These are phyloP conservation scores for Adrianichthys oophorus DNA, from an alignment of 2,797 vertebrate genomes.

Conservation along the genomic window DNA sequence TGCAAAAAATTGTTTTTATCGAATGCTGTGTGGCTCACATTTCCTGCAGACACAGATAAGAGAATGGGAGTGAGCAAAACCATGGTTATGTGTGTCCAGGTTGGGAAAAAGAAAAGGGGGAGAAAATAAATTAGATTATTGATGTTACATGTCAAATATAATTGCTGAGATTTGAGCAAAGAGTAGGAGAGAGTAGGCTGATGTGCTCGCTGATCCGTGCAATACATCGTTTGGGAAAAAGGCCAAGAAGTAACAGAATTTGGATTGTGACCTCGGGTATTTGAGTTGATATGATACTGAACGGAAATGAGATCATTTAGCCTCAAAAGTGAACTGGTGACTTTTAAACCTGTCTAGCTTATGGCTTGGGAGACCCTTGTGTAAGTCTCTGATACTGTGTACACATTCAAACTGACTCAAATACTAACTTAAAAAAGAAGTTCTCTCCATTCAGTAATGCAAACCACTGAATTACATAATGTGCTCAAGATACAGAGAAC, in stretches of 20 bases:
- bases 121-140: constrained; percentile 84
- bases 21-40: constrained; percentile 79
- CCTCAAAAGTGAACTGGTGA: constrained; percentile 36
- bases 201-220: constrained; percentile 74
- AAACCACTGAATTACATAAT: constrained; percentile 15
- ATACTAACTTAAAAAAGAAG: too few species aligned
- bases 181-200: constrained; percentile 75
- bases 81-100: constrained; percentile 26
- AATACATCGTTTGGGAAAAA: constrained; percentile 64
- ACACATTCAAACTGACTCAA: too few species aligned
- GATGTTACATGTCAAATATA: constrained; percentile 88
- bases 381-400: too few species aligned
- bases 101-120: constrained; percentile 21
- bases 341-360: constrained; percentile 35
- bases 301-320: constrained; percentile 27
- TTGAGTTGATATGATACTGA: constrained; percentile 18
- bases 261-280: constrained; percentile 53
- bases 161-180: constrained; percentile 86
- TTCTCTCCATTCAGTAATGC: constrained; percentile 1
- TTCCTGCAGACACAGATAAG: constrained; percentile 83
- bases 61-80: constrained; percentile 57
- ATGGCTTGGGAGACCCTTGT: too few species aligned
- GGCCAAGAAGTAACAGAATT: constrained; percentile 53
- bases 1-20: constrained; percentile 87
- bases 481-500: constrained; percentile 17